Percentiles rank a stretch among this genome's conserved stretches.
Conservation (phyloP, 2,113 vertebrate species). For the Pleuronectes platessa region DNA sequence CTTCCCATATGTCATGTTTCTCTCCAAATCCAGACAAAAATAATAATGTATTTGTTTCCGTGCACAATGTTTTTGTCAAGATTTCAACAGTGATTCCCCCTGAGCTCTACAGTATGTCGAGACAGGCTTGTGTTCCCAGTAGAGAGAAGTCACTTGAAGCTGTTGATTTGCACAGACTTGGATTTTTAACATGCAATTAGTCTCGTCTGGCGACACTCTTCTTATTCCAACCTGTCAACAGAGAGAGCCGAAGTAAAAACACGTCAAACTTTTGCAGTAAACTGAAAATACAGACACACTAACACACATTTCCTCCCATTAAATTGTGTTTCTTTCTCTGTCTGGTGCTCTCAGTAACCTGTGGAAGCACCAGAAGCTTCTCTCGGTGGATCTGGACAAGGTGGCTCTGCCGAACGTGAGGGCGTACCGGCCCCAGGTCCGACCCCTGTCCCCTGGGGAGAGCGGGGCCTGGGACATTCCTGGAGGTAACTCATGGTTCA, state of each 20-base stretch:
- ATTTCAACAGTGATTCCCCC: background rate
- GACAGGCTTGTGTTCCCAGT: background rate
- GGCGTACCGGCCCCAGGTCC: constrained; percentile 93
- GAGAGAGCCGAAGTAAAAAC: no score
- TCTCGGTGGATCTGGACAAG: constrained; percentile 96
- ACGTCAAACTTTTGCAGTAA: no score
- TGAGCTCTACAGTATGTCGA: background rate
- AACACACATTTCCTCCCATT: background rate
- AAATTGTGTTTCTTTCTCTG: background rate
- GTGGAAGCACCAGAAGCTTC: constrained; percentile 98
- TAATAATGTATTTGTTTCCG: background rate
- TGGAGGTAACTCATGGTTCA: constrained; percentile 85
- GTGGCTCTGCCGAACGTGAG: constrained; percentile 92
- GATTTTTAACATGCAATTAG: no score
- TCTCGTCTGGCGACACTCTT: no score
- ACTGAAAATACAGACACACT: no score
- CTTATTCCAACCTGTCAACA: no score
- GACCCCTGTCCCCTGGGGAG: constrained; percentile 96
- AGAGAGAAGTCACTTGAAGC: background rate
- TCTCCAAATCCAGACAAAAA: no score
- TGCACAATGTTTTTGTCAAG: background rate
- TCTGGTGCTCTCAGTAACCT: constrained; percentile 86
- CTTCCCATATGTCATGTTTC: background rate
- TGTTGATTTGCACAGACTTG: background rate
- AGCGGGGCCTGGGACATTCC: constrained; percentile 99